These are phyloP conservation scores for Tiliacea aurago DNA, from an alignment of 2,888 invertebrate genomes.

Conservation along the genomic window DNA sequence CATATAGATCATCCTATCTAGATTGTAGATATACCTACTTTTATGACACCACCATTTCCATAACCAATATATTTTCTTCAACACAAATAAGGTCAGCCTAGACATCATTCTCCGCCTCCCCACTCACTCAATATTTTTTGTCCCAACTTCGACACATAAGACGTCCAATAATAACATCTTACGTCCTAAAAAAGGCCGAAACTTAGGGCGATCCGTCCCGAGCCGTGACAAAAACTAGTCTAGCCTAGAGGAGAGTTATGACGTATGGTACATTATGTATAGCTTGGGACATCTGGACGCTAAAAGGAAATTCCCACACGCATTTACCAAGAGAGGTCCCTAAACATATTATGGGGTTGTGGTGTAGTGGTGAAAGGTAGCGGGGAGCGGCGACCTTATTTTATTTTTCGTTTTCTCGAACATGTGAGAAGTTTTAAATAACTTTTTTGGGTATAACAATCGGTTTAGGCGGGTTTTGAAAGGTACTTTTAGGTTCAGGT, in stretches of 20 bases:
- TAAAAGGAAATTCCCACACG: conserved; percentile 77
- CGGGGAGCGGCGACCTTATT: conserved; percentile 27
- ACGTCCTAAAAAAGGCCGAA: conserved; percentile 33
- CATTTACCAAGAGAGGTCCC: conserved; percentile 72
- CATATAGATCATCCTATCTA: neutral
- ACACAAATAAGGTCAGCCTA: conserved; percentile 22
- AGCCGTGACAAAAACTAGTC: conserved; percentile 54
- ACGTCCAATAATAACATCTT: conserved; percentile 45
- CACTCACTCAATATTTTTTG: conserved; percentile 31
- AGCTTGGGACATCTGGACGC: conserved; percentile 68
- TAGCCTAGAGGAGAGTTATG: conserved; percentile 52
- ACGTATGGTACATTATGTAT: conserved; percentile 58
- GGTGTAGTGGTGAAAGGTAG: conserved; percentile 35
- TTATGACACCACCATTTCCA: neutral
- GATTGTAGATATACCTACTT: neutral
- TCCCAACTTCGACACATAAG: conserved; percentile 35
- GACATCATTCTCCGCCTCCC: conserved; percentile 15
- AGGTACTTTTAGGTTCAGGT: neutral
- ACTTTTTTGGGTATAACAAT: neutral
- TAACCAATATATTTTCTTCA: conserved; percentile 4
- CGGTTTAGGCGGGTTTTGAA: neutral
- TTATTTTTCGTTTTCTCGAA: neutral
- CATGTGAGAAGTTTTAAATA: conserved; percentile 1
- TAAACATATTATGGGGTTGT: conserved; percentile 68
- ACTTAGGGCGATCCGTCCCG: conserved; percentile 43